Evolutionary conservation across 23 tunicate genomes (phyloP).

Genomic region (Styela plicata): DNA sequence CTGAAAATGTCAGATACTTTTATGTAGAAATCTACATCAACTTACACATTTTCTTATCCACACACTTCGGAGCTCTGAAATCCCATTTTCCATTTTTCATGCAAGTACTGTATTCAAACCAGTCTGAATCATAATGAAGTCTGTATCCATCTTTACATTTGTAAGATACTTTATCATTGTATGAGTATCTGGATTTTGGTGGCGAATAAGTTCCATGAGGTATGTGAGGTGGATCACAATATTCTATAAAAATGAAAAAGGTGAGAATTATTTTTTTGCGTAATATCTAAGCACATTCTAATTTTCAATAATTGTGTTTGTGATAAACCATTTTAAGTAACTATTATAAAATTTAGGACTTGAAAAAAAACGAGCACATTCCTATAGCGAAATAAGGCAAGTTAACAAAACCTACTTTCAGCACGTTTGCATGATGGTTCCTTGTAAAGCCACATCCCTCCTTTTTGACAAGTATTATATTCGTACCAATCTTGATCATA

Average conservation of each 20-base stretch:
- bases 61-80: constrained; percentile 7
- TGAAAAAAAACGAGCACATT: too few species aligned
- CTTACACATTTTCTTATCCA: constrained; percentile 9
- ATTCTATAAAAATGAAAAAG: neutral
- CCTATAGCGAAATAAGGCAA: too few species aligned
- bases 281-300: neutral
- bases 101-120: constrained; percentile 12
- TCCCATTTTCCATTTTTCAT: constrained; percentile 24
- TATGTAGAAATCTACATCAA: neutral
- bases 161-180: constrained; percentile 7
- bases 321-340: neutral
- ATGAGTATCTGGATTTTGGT: neutral
- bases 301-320: neutral
- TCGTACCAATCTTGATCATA: constrained; percentile 13
- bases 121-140: constrained; percentile 1
- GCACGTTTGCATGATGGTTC: constrained; percentile 15
- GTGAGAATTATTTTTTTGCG: neutral
- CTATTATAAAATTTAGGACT: neutral
- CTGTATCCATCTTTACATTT: constrained; percentile 26
- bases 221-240: constrained; percentile 20
- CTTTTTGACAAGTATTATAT: neutral
- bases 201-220: constrained; percentile 19
- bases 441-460: constrained; percentile 13
- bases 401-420: neutral
- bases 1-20: neutral